Base-by-base conservation (phyloP, 2,888 invertebrate species). In the Neocrepidodera transversa region DNA sequence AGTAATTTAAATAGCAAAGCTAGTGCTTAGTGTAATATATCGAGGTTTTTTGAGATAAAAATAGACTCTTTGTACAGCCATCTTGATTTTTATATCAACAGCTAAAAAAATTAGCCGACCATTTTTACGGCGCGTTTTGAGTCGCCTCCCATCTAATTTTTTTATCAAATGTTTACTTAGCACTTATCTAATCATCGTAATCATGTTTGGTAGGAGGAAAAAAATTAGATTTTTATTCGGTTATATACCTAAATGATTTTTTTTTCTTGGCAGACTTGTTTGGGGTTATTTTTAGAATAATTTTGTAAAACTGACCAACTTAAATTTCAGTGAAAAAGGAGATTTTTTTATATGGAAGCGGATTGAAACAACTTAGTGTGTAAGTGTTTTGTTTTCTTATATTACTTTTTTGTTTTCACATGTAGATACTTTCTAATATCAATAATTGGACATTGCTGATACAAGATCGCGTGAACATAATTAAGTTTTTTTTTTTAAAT, bases 21-120 rank as follows among this genome's bases (percentile, higher is more conserved):
- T 8, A 40, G 17, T 51, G 40, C 17, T 51, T 40, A 16, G 36
- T 14, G 28, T 16, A 28, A 11, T 54, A 58, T 58, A 55, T 47
- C 49, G 58, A 66, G 58, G 56, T 32, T 30, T 58, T 66, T 64
- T 43, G 47, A 48, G 62, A 77, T 78, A 79, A 78, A 79, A 79
- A 79, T 78, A 78, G 77, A 76, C 66, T 77, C 71, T 78, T 79
- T 78, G 76, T 67, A 72, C 79, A 72, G 78, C 79, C 79, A 79
- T 79, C 72, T 78, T 78, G 66, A 53, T 64, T 66, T 66, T 66
- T 66, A 64, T 66, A 66, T 66, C 60, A 64, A 60, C 61, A 56
- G 45, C 36, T 57, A 60, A 64, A 65, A 65, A 65, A 66, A 66
- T 58, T 61, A 56, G 42, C 61, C 64, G 60, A 66, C 60, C 60